These are phyloP conservation scores for Hyperoodon ampullatus DNA, from an alignment of 2,113 vertebrate species.

Conservation along the genomic window DNA sequence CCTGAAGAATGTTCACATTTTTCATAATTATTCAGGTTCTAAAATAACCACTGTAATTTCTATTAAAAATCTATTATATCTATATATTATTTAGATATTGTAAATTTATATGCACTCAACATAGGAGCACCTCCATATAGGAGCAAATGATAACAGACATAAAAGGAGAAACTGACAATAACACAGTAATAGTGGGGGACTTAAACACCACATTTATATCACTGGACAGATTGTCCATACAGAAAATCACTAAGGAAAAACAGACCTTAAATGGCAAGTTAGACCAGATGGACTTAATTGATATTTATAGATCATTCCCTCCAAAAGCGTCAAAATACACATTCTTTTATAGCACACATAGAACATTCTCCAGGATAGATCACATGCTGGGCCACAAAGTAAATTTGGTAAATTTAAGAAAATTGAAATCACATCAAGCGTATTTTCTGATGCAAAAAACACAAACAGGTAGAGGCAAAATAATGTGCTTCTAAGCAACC, in stretches of 20 bases:
- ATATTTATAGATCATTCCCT: no score
- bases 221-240: not conserved
- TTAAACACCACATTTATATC: not conserved
- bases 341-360: no score
- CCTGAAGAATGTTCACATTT: not conserved
- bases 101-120: not conserved
- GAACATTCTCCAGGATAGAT: no score
- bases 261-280: no score
- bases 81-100: not conserved
- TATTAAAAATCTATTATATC: not conserved
- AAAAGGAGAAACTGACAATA: not conserved
- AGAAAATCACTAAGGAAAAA: not conserved
- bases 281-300: no score
- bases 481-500: no score
- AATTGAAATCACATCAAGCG: no score
- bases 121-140: not conserved
- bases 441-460: no score
- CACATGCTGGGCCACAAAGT: no score
- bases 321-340: no score
- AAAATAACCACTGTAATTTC: not conserved
- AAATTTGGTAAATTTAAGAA: no score
- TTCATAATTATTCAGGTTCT: not conserved
- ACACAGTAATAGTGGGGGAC: accelerated
- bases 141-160: not conserved
- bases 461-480: no score